Conservation (phyloP, 2,113 vertebrate genomes). For the Chionodraco myersi region DNA sequence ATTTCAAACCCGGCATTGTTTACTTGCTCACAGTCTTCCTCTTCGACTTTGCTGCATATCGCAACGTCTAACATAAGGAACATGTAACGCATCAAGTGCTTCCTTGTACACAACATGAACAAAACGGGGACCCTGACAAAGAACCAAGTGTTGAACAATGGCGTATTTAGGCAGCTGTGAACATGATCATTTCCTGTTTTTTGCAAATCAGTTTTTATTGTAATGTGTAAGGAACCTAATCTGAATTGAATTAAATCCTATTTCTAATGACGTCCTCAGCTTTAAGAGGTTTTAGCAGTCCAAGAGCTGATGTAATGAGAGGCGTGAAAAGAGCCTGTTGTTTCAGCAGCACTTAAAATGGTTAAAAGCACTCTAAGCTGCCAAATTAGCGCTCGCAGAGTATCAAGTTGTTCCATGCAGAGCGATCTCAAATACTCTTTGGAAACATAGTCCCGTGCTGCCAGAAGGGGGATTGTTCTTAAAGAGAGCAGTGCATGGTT, state of each 20-base stretch:
- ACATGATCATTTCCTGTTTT: background rate
- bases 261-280: slow-evolving; percentile 60
- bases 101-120: background rate
- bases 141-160: background rate
- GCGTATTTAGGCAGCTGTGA: background rate
- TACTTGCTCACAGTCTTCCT: background rate
- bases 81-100: background rate
- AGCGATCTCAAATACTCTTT: slow-evolving; percentile 55
- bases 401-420: slow-evolving; percentile 62
- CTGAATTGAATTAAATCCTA: slow-evolving; percentile 53
- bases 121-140: background rate
- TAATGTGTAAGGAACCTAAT: slow-evolving; percentile 44
- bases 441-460: slow-evolving; percentile 53
- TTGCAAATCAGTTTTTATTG: slow-evolving; percentile 15
- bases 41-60: background rate
- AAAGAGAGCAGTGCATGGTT: slow-evolving; percentile 6
- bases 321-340: slow-evolving; percentile 69
- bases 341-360: slow-evolving; percentile 65
- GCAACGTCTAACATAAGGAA: background rate
- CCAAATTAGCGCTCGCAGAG: slow-evolving; percentile 64
- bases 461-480: slow-evolving; percentile 54
- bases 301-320: slow-evolving; percentile 66
- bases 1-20: background rate
- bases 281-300: slow-evolving; percentile 62
- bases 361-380: slow-evolving; percentile 54